Conservation (phyloP, 2,888 invertebrate species). For the Netelia virgata region DNA sequence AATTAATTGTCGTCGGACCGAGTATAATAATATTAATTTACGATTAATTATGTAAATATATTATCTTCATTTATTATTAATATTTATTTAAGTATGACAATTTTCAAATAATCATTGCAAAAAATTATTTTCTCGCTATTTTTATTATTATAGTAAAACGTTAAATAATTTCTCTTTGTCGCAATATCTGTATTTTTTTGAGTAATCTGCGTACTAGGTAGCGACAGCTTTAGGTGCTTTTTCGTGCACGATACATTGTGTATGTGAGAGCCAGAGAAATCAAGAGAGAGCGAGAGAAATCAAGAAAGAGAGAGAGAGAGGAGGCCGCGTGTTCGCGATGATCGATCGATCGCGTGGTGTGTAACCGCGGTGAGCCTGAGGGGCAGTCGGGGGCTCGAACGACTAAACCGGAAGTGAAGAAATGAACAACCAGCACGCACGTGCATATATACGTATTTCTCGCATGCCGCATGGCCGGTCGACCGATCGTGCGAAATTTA, state of each 20-base stretch:
- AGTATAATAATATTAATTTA: too few species aligned
- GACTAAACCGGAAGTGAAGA: conserved; percentile 57
- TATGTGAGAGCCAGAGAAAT: background rate
- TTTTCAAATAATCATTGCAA: too few species aligned
- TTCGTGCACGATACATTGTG: background rate
- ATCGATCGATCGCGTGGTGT: conserved; percentile 52
- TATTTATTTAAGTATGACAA: too few species aligned
- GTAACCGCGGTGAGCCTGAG: conserved; percentile 8
- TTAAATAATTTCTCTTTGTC: background rate
- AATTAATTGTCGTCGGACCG: too few species aligned
- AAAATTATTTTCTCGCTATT: too few species aligned
- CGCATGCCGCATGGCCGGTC: conserved; percentile 41
- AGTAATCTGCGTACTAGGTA: background rate
- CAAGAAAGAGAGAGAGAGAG: background rate
- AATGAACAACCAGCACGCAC: conserved; percentile 69
- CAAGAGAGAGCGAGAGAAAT: background rate
- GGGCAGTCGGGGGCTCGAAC: conserved; percentile 11
- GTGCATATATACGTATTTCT: conserved; percentile 46
- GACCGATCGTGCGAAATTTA: conserved; percentile 31
- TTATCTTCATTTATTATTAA: too few species aligned
- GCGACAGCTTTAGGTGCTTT: conserved; percentile 5
- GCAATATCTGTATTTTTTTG: background rate
- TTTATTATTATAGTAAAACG: background rate
- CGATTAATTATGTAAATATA: too few species aligned
- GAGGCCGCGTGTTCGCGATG: conserved; percentile 14